A percentile compares a stretch with the other conserved stretches of the same genome.
phyloP scores from a whole-genome alignment of 2,797 vertebrate genomes.

The Eptatretus atami region DNA sequence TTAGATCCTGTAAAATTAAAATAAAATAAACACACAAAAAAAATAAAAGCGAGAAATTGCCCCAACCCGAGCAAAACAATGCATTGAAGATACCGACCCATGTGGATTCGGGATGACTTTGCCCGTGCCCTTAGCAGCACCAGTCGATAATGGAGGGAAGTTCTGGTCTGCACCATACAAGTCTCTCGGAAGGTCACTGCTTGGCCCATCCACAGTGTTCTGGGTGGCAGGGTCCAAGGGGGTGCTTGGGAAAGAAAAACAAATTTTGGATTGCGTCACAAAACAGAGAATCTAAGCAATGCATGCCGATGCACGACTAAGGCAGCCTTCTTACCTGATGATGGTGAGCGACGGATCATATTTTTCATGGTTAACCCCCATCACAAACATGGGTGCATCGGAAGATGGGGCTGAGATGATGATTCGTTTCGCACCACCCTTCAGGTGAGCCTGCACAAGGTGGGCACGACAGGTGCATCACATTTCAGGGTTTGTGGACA shows the following conservation, averaged over 20 bases:
- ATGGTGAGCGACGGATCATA: conserved; percentile 48
- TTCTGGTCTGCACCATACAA: conserved; percentile 76
- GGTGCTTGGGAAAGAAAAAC: not conserved
- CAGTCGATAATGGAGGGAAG: conserved; percentile 86
- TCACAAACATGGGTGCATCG: conserved; percentile 89
- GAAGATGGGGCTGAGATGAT: conserved; percentile 91
- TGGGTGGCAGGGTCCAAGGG: conserved; percentile 63
- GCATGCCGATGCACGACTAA: too few species aligned
- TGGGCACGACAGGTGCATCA: not conserved
- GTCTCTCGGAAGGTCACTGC: conserved; percentile 71
- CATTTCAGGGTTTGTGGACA: conserved; percentile 2
- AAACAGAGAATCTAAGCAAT: conserved; percentile 5
- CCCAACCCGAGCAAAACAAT: not conserved
- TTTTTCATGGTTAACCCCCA: conserved; percentile 86
- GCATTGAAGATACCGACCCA: conserved; percentile 21
- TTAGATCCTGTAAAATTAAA: too few species aligned
- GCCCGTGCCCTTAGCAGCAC: conserved; percentile 76
- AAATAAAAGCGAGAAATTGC: not conserved
- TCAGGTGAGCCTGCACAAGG: conserved; percentile 38
- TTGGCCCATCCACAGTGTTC: conserved; percentile 84
- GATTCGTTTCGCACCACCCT: conserved; percentile 73
- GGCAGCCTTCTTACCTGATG: conserved; percentile 31
- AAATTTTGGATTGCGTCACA: not conserved
- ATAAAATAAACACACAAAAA: too few species aligned
- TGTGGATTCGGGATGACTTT: conserved; percentile 91